These are phyloP conservation scores for Petrocephalus sullivani DNA, from an alignment of 2,797 vertebrate genomes.

Conservation along the genomic window DNA sequence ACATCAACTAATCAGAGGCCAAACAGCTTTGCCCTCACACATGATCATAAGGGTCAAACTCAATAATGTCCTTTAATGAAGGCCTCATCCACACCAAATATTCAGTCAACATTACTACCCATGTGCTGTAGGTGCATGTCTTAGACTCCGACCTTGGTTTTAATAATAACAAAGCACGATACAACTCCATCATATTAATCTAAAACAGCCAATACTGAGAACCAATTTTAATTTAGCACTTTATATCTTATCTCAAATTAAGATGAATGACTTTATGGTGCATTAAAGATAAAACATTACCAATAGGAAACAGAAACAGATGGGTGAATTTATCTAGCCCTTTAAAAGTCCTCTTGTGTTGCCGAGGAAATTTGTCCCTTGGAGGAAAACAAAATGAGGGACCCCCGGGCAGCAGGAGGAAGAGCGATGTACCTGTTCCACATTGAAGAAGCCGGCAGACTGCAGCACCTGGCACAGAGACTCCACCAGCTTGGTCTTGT, in stretches of 20 bases:
- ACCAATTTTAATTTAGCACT: not conserved
- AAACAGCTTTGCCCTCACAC: not conserved
- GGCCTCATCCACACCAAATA: not conserved
- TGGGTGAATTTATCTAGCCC: not conserved
- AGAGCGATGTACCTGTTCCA: slow-evolving; percentile 73
- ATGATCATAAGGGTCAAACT: not conserved
- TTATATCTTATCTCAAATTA: not conserved
- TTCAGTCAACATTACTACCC: not conserved
- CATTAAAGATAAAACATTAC: not conserved
- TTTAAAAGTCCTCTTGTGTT: not conserved
- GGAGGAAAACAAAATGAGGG: not conserved
- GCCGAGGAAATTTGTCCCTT: not conserved
- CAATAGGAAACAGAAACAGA: not conserved
- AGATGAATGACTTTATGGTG: not conserved
- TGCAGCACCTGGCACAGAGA: slow-evolving; percentile 88
- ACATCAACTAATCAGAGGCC: not conserved
- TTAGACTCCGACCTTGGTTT: not conserved
- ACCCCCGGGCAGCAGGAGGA: not conserved
- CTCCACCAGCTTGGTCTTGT: slow-evolving; percentile 96
- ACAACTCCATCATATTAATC: not conserved
- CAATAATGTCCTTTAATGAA: not conserved
- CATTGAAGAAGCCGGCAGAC: slow-evolving; percentile 90
- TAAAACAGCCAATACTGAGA: not conserved
- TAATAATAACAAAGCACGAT: not conserved
- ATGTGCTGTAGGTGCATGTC: not conserved